These are phyloP conservation scores for Aphelenchoides avenae DNA, from an alignment of 1,140 invertebrate genomes.

Conservation along the genomic window DNA sequence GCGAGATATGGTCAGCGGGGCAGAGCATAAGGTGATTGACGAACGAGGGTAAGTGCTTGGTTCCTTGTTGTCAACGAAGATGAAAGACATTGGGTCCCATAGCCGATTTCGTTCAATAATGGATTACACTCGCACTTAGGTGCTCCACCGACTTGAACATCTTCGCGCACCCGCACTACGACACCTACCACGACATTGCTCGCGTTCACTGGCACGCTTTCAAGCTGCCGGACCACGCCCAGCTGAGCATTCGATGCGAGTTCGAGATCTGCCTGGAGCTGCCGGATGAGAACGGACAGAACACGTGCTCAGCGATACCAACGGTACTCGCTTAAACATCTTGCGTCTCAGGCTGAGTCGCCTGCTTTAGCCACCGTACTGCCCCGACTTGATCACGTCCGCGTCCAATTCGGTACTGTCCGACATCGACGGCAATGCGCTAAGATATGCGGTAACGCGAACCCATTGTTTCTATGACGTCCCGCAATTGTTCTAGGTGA, in stretches of 20 bases:
- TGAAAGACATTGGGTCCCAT: too few species aligned
- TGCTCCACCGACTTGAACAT: slow-evolving; percentile 58
- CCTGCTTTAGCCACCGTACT: slow-evolving; percentile 53
- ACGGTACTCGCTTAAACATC: slow-evolving; percentile 26
- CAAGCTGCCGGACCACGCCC: slow-evolving; percentile 55
- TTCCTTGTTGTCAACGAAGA: slow-evolving; percentile 11
- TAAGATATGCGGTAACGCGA: too few species aligned
- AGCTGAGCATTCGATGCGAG: slow-evolving; percentile 43
- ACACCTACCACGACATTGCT: slow-evolving; percentile 57
- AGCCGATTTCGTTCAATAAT: too few species aligned
- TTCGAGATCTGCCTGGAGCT: slow-evolving; percentile 54
- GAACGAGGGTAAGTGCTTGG: slow-evolving; percentile 38
- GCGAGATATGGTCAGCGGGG: slow-evolving; percentile 43
- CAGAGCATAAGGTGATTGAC: slow-evolving; percentile 53
- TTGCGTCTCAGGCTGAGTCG: not conserved
- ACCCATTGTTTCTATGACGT: too few species aligned
- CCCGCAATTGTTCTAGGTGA: too few species aligned
- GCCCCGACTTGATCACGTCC: slow-evolving; percentile 54
- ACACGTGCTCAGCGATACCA: slow-evolving; percentile 45
- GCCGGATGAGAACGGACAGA: slow-evolving; percentile 40
- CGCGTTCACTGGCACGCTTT: slow-evolving; percentile 56
- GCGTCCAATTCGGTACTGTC: slow-evolving; percentile 54
- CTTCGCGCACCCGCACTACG: slow-evolving; percentile 56
- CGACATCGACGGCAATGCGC: too few species aligned
- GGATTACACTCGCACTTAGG: too few species aligned